phyloP scores from a whole-genome alignment of 2,797 vertebrate genomes.

The Pantherophis alleghaniensis region DNA sequence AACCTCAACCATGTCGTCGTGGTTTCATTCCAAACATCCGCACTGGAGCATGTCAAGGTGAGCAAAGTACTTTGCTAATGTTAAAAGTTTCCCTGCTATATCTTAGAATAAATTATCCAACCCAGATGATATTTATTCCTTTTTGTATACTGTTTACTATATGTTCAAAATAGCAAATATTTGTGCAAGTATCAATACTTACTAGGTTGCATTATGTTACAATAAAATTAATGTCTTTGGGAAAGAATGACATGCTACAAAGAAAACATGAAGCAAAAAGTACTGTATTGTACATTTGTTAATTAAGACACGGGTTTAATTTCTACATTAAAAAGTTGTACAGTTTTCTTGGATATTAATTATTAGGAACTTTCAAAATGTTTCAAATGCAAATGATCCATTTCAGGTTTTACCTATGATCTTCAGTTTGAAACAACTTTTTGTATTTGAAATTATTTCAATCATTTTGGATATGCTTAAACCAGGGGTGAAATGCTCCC shows the following conservation, averaged over 20 bases:
- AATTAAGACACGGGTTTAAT: background rate
- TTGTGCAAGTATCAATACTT: background rate
- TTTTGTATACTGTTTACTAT: background rate
- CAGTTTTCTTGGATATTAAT: background rate
- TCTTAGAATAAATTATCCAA: background rate
- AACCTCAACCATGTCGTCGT: conserved; percentile 74
- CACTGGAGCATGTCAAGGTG: conserved; percentile 79
- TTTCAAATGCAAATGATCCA: background rate
- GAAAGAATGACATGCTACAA: background rate
- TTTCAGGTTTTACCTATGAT: background rate
- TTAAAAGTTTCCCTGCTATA: background rate
- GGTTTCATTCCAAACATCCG: conserved; percentile 77
- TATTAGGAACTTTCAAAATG: background rate
- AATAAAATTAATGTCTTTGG: background rate
- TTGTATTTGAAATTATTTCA: background rate
- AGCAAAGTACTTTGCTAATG: conserved; percentile 1
- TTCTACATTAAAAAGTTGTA: background rate
- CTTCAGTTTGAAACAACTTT: background rate
- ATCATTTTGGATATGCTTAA: background rate
- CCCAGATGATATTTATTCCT: accelerated
- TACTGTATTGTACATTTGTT: background rate
- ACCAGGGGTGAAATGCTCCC: no score
- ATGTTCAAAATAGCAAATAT: background rate
- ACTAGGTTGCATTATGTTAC: background rate
- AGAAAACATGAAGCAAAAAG: background rate